Percentiles rank a stretch among this genome's conserved stretches.
Conservation (phyloP, 2,113 vertebrate genomes). For the Dicerorhinus sumatrensis region DNA sequence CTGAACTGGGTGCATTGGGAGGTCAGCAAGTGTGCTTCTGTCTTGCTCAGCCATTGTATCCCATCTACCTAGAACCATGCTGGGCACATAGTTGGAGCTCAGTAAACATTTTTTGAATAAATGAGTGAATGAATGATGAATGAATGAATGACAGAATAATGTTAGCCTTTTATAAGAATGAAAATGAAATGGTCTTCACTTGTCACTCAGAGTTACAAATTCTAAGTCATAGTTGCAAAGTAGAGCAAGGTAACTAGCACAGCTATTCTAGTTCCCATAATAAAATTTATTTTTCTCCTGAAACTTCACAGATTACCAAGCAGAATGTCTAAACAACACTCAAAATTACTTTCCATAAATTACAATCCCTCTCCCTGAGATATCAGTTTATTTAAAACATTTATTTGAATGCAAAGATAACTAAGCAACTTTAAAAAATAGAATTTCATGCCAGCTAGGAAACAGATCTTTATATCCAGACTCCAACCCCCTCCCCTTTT, state of each 20-base stretch:
- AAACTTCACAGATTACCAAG: background rate
- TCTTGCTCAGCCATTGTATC: background rate
- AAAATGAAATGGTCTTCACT: conserved; percentile 37
- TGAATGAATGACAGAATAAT: background rate
- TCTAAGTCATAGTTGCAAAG: conserved; percentile 34
- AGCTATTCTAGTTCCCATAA: background rate
- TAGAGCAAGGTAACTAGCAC: conserved; percentile 7
- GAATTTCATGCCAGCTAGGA: conserved; percentile 34
- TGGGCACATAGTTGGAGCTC: background rate
- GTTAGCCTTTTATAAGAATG: conserved; percentile 25
- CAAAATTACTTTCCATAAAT: conserved; percentile 26
- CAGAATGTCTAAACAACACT: conserved; percentile 56
- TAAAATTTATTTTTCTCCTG: background rate
- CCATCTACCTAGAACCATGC: background rate
- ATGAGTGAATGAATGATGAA: background rate
- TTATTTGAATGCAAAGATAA: conserved; percentile 63
- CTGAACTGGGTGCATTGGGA: background rate
- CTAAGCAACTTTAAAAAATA: conserved; percentile 27
- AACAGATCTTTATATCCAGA: conserved; percentile 18
- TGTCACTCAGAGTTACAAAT: background rate
- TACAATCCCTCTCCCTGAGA: background rate
- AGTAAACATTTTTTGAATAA: conserved; percentile 38
- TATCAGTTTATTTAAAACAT: conserved; percentile 60
- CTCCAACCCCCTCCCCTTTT: background rate
- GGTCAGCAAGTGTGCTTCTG: background rate